Evolutionary conservation across 30 jellyfish, hydroid and myxozoan genomes (phyloP), one percentile per base, ranked within the genome.

Genomic region (Mastigias papua): DNA sequence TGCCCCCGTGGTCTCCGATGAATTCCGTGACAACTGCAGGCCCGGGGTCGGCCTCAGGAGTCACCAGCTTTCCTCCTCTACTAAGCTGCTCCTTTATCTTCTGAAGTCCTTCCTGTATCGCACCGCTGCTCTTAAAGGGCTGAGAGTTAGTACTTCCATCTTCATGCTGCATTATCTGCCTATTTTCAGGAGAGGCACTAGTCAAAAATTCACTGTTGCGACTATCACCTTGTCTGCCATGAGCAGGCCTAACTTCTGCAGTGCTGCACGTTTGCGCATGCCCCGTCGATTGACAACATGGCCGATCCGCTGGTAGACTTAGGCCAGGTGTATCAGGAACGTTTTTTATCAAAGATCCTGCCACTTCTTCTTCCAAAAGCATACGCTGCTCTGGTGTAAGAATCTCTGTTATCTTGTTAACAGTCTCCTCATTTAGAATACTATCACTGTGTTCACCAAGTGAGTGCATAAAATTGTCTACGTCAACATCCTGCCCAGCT

Each of bases 21-120:
- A 84, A 84, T 27, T 84, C 87, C 9, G 93, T 84, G 50, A 84
- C 93, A 48, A 84, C 93, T 29, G 93, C 93, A 34, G 93, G 93
- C 26, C 86, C 93, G 8, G 86, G 34, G 34, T 78, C 93, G 25
- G 86, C 26, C 26, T 78, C 78, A 32, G 78, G 68, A 49, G 61
- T 17, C 34, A 63, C 67, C 20, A 58, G 8, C 70, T 69, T 84
- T 22, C 73, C 87, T 16, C 87, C 73, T 25, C 58, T 84, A 3
- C 51, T 84, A 25, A 84, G 87, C 87, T 84, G 93, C 54, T 70
- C 62, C 22, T 84, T 84, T 17, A 84, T 50, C 83, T 84, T 84
- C 72, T 84, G 86, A 48, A 84, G 73, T 37, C 93, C 93, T 34
- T 51, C 86, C 28, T 58, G 33, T 27, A 84, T 84, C 0, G 82